Conservation (phyloP, 64 coral and sea anemone genomes). For the Porites lutea region DNA sequence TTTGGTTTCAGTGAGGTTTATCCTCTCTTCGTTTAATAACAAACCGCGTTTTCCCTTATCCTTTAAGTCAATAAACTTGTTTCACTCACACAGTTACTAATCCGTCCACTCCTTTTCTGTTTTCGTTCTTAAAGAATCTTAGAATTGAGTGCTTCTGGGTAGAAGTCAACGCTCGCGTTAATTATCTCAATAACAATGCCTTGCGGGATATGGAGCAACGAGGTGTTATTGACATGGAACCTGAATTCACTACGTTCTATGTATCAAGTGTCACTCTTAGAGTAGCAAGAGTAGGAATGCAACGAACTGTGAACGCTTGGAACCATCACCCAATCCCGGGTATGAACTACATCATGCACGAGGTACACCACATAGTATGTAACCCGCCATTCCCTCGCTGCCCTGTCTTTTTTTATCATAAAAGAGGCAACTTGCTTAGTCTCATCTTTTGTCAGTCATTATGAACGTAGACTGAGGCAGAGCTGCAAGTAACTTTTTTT, state of each 20-base stretch:
- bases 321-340: slow-evolving; percentile 74
- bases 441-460: too few species aligned
- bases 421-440: too few species aligned
- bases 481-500: too few species aligned
- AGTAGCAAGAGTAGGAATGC: slow-evolving; percentile 53
- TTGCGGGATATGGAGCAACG: slow-evolving; percentile 58
- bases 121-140: slow-evolving; percentile 42
- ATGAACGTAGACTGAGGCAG: too few species aligned
- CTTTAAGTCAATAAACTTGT: too few species aligned
- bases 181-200: slow-evolving; percentile 75
- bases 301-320: slow-evolving; percentile 62
- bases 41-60: too few species aligned
- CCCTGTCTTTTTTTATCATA: too few species aligned
- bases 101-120: background rate
- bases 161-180: slow-evolving; percentile 76
- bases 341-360: too few species aligned
- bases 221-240: slow-evolving; percentile 71
- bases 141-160: slow-evolving; percentile 81
- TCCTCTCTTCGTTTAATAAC: too few species aligned
- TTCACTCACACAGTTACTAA: background rate
- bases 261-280: slow-evolving; percentile 52
- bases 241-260: slow-evolving; percentile 47
- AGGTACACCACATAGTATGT: slow-evolving; percentile 8
- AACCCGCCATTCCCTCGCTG: slow-evolving; percentile 49
- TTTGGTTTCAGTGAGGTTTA: too few species aligned